Evolutionary conservation across 2,888 invertebrate genomes (phyloP).

Genomic region (Polydrusus cervinus): DNA sequence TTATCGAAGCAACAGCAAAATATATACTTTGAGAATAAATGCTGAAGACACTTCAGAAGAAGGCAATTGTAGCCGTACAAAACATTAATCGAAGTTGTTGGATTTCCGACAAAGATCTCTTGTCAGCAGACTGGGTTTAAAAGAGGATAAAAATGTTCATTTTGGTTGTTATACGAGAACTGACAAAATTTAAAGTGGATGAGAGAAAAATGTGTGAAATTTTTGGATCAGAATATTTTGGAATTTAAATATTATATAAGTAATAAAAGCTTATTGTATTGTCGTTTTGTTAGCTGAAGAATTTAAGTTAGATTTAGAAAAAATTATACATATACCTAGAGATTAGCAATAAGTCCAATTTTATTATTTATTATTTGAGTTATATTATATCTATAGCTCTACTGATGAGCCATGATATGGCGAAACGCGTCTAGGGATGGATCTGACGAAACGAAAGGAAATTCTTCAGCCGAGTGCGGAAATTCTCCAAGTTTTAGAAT

Average conservation of each 20-base stretch:
- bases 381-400: too few relatives aligned
- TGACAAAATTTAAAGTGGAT: slow-evolving; percentile 9
- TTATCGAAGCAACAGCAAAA: neutral
- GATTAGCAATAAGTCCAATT: too few relatives aligned
- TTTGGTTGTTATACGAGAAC: neutral
- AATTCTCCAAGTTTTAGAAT: too few relatives aligned
- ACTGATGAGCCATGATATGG: too few relatives aligned
- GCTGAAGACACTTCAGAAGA: neutral
- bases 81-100: slow-evolving; percentile 10
- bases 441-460: too few relatives aligned
- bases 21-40: slow-evolving; percentile 2
- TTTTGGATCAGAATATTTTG: neutral
- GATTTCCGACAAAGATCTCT: slow-evolving; percentile 12
- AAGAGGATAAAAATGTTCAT: slow-evolving; percentile 11
- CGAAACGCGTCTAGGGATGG: too few relatives aligned
- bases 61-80: slow-evolving; percentile 3
- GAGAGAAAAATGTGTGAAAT: neutral
- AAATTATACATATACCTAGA: too few relatives aligned
- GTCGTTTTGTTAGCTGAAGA: too few relatives aligned
- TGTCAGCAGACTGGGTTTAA: slow-evolving; percentile 2
- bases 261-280: too few relatives aligned
- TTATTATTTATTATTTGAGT: too few relatives aligned
- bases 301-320: too few relatives aligned
- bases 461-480: too few relatives aligned
- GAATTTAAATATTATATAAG: neutral